Evolutionary conservation across 2,797 vertebrate genomes (phyloP).

Genomic region (Mico argentatus): DNA sequence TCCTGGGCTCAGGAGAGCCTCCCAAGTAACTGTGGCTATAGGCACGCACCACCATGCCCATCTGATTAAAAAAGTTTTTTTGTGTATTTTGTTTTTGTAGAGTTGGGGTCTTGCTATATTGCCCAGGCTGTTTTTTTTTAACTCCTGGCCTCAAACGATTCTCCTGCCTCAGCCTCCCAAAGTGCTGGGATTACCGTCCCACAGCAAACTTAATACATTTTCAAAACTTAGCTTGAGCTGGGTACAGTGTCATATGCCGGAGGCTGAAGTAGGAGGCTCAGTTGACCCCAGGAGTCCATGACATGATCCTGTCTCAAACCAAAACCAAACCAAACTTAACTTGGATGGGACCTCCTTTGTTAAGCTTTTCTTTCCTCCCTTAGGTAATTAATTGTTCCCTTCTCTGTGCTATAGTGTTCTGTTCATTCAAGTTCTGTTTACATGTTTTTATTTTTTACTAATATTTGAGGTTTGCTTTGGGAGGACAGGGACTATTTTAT

Average conservation of each 20-base stretch:
- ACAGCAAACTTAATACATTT: background rate
- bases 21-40: background rate
- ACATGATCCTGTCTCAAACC: background rate
- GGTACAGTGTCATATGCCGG: background rate
- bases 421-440: slow-evolving; percentile 27
- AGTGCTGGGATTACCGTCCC: background rate
- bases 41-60: background rate
- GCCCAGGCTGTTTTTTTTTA: background rate
- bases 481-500: background rate
- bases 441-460: slow-evolving; percentile 13
- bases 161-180: background rate
- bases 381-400: background rate
- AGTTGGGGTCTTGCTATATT: background rate
- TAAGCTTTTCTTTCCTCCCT: slow-evolving; percentile 12
- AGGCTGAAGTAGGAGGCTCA: background rate
- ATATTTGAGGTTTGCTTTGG: background rate
- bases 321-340: background rate
- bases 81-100: background rate
- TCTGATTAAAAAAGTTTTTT: background rate
- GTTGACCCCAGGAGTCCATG: background rate
- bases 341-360: background rate
- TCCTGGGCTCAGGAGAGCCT: background rate
- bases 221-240: background rate
- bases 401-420: background rate
- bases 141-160: background rate